Conservation (phyloP, 2,888 invertebrate species). For the Zhengitettix transpicula region DNA sequence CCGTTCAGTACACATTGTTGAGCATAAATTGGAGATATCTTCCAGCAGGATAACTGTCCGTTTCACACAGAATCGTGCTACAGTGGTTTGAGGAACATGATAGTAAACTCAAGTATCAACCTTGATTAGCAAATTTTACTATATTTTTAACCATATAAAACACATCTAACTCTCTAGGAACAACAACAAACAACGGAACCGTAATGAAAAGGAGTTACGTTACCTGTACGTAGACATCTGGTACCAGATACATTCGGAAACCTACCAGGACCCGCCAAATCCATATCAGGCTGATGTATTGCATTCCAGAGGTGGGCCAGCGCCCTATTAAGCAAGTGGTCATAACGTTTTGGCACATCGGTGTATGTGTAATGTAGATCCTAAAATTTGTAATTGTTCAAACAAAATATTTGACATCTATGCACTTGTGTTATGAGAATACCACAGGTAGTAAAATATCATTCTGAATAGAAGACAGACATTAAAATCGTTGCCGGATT, state of each 20-base stretch:
- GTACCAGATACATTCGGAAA: background rate
- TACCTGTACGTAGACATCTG: background rate
- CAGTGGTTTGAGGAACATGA: background rate
- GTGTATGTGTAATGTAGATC: background rate
- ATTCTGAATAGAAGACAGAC: no score
- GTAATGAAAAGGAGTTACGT: background rate
- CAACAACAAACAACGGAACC: background rate
- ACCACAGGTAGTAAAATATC: no score
- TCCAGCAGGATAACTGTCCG: background rate
- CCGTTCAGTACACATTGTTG: no score
- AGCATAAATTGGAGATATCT: no score
- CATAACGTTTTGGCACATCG: background rate
- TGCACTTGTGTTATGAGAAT: no score
- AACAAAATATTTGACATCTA: no score
- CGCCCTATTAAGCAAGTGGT: background rate
- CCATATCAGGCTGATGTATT: background rate
- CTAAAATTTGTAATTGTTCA: no score
- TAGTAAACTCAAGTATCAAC: background rate
- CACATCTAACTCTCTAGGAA: background rate
- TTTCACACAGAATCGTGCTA: background rate
- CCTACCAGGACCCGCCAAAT: background rate
- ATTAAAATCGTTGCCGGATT: no score
- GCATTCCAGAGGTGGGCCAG: background rate
- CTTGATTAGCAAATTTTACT: background rate
- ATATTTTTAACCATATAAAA: background rate